These are phyloP conservation scores for Orestias chungarensis DNA, from an alignment of 2,797 vertebrate species.

Conservation along the genomic window DNA sequence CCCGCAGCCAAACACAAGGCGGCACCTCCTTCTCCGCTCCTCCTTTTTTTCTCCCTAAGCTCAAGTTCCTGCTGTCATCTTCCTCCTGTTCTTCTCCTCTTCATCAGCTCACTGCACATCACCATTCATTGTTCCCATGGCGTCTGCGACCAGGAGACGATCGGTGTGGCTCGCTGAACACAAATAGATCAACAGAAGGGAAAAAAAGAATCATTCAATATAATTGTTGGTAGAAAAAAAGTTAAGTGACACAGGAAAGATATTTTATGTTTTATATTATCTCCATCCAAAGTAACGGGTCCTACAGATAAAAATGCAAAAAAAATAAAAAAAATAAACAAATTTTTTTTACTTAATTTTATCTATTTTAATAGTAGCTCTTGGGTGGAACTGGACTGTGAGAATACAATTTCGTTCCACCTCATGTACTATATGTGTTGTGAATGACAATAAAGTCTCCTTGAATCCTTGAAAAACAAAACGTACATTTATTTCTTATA, in stretches of 20 bases:
- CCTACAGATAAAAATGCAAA: no score
- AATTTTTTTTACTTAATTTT: no score
- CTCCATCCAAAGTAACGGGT: background rate
- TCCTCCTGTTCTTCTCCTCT: slow-evolving; percentile 11
- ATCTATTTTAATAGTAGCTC: no score
- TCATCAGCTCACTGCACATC: slow-evolving; percentile 38
- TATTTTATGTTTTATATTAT: background rate
- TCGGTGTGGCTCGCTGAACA: slow-evolving; percentile 19
- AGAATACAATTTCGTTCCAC: no score
- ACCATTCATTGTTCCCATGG: slow-evolving; percentile 25
- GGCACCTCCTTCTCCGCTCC: slow-evolving; percentile 10
- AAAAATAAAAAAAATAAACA: no score
- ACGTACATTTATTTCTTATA: no score
- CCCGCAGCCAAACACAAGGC: slow-evolving; percentile 21
- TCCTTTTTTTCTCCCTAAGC: background rate
- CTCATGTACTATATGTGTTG: no score
- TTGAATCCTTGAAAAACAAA: no score
- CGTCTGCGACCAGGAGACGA: slow-evolving; percentile 2
- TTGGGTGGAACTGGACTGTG: no score
- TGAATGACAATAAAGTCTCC: no score
- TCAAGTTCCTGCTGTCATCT: slow-evolving; percentile 13
- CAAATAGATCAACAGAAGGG: slow-evolving; percentile 2
- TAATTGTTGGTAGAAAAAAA: background rate
- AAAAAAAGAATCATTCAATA: background rate
- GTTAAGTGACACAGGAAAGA: background rate